Percentiles rank a stretch among this genome's conserved stretches.
Evolutionary conservation across 1,140 invertebrate species (phyloP).

Genomic region (Hirudo medicinalis): DNA sequence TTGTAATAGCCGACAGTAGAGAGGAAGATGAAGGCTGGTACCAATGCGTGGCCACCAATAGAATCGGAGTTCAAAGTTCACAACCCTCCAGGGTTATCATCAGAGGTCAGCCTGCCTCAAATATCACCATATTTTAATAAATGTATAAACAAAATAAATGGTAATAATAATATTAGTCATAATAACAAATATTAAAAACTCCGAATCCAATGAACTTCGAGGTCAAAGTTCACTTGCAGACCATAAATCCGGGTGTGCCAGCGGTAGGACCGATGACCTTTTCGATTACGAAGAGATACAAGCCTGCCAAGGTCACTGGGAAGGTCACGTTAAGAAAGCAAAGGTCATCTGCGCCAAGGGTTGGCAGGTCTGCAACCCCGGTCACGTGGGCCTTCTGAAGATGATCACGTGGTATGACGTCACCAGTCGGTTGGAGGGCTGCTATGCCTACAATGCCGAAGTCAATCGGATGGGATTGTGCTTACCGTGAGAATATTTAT

Average conservation of each 20-base stretch:
- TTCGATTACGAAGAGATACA: constrained; percentile 29
- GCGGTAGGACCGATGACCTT: constrained; percentile 31
- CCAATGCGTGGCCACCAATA: constrained; percentile 37
- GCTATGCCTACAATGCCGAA: constrained; percentile 34
- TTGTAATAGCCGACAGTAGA: constrained; percentile 32
- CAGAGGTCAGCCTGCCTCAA: constrained; percentile 26
- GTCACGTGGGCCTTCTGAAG: constrained; percentile 26
- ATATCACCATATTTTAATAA: too few species aligned
- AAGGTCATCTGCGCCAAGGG: constrained; percentile 29
- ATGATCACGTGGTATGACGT: constrained; percentile 31
- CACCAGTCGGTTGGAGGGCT: constrained; percentile 29
- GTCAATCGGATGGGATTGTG: constrained; percentile 35
- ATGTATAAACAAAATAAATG: too few species aligned
- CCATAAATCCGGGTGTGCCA: constrained; percentile 30
- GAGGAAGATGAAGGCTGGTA: constrained; percentile 34
- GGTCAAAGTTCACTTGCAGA: constrained; percentile 23
- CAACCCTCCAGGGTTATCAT: constrained; percentile 32
- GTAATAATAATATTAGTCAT: too few species aligned
- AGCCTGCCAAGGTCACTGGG: constrained; percentile 33
- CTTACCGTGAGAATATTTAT: constrained; percentile 25
- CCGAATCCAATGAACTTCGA: too few species aligned
- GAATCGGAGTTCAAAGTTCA: constrained; percentile 34
- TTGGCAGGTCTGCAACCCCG: constrained; percentile 33
- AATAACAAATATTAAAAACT: too few species aligned
- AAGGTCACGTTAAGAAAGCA: constrained; percentile 32